Conservation (phyloP, 1,140 invertebrate genomes). For the Panagrolaimus sp. region DNA sequence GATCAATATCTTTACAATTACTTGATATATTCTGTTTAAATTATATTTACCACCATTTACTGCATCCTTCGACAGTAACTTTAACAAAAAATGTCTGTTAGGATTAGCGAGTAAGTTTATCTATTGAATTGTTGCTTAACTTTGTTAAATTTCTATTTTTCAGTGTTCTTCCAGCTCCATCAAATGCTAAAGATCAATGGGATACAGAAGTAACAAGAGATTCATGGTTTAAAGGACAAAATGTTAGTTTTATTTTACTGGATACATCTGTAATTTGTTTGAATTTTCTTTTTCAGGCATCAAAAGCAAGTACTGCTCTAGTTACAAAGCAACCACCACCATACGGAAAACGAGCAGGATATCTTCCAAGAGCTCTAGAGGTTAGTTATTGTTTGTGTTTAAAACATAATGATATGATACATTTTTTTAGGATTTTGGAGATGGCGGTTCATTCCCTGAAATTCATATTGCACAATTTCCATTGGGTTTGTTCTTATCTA, state of each 20-base stretch:
- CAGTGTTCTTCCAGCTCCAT: slow-evolving; percentile 34
- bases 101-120: slow-evolving; percentile 31
- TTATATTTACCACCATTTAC: too few species aligned
- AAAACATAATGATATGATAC: background rate
- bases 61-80: too few species aligned
- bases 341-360: slow-evolving; percentile 88
- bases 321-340: slow-evolving; percentile 66
- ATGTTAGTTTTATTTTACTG: slow-evolving; percentile 20
- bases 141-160: slow-evolving; percentile 21
- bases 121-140: background rate
- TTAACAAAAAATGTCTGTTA: slow-evolving; percentile 36
- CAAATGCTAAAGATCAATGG: slow-evolving; percentile 12
- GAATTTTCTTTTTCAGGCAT: slow-evolving; percentile 19
- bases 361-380: slow-evolving; percentile 78
- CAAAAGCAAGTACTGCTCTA: slow-evolving; percentile 10
- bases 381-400: slow-evolving; percentile 62
- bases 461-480: slow-evolving; percentile 95
- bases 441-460: slow-evolving; percentile 97
- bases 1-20: too few species aligned
- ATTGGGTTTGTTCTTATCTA: slow-evolving; percentile 66
- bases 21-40: too few species aligned
- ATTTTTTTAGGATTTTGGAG: slow-evolving; percentile 69
- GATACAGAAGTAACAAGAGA: slow-evolving; percentile 38
- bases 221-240: slow-evolving; percentile 50
- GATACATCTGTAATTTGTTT: too few species aligned